Percentiles rank a stretch among this genome's conserved stretches.
Conservation (phyloP, 2,888 invertebrate genomes). For the Eretmocerus hayati region DNA sequence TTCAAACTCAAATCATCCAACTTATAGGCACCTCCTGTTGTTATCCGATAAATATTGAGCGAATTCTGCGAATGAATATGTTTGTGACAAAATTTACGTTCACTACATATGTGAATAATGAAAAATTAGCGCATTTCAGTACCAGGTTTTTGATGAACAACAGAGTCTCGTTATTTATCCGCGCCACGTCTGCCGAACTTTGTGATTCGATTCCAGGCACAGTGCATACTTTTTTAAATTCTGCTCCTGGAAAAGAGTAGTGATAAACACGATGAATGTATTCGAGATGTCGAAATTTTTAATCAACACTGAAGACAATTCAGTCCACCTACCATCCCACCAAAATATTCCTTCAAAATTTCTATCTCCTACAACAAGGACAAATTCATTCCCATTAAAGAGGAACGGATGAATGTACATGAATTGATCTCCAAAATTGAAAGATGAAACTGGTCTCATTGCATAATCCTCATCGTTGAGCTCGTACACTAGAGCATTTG, state of each 20-base stretch:
- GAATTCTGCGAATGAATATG: conserved; percentile 18
- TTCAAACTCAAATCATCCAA: conserved; percentile 19
- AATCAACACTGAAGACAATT: too few relatives aligned
- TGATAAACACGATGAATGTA: too few relatives aligned
- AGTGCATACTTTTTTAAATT: conserved; percentile 30
- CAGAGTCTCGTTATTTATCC: conserved; percentile 28
- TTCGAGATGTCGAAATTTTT: too few relatives aligned
- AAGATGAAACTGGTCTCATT: neutral
- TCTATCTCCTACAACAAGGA: neutral
- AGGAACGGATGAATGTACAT: conserved; percentile 2
- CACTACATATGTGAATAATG: neutral
- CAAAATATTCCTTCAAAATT: conserved; percentile 2
- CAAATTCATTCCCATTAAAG: neutral
- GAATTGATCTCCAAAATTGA: neutral
- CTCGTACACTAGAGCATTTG: too few relatives aligned
- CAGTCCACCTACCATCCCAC: conserved; percentile 13
- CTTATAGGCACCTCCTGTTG: conserved; percentile 14
- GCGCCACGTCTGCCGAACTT: conserved; percentile 23
- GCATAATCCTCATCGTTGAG: too few relatives aligned
- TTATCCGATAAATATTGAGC: conserved; percentile 29
- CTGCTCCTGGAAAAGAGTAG: conserved; percentile 29
- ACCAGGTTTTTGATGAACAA: conserved; percentile 29
- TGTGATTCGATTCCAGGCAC: conserved; percentile 25
- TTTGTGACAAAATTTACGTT: neutral
- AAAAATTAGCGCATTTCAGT: neutral